Percentiles rank a stretch among this genome's conserved stretches.
Evolutionary conservation across 2,113 vertebrate genomes (phyloP).

Genomic region (Sminthopsis crassicaudata): DNA sequence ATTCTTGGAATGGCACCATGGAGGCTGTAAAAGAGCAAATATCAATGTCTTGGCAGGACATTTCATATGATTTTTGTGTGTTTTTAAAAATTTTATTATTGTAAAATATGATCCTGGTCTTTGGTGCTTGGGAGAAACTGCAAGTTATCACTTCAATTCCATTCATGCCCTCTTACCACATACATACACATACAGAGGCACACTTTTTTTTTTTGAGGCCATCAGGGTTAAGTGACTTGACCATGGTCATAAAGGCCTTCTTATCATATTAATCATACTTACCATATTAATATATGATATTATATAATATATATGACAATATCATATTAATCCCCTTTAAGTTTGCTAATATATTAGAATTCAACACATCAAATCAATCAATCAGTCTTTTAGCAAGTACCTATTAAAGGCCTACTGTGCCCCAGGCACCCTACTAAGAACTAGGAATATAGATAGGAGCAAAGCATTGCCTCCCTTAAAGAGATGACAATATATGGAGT

Average conservation of each 20-base stretch:
- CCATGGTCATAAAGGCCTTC: not conserved
- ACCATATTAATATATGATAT: no score
- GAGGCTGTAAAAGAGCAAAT: slow-evolving; percentile 69
- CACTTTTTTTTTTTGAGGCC: no score
- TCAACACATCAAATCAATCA: not conserved
- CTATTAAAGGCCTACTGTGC: not conserved
- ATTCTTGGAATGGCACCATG: slow-evolving; percentile 44
- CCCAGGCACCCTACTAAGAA: not conserved
- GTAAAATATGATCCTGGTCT: slow-evolving; percentile 62
- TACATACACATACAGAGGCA: no score
- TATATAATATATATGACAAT: no score
- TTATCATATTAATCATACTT: not conserved
- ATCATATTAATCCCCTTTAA: slow-evolving; percentile 49
- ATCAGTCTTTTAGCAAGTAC: not conserved
- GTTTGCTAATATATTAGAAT: not conserved
- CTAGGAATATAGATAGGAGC: not conserved
- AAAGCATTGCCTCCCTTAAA: not conserved
- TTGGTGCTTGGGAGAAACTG: slow-evolving; percentile 58
- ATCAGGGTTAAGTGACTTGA: no score
- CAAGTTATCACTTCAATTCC: slow-evolving; percentile 33
- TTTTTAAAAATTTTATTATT: not conserved
- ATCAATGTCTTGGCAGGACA: slow-evolving; percentile 47
- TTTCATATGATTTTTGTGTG: slow-evolving; percentile 33
- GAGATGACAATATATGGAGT: not conserved
- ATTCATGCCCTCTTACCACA: not conserved